Percentiles rank a stretch among this genome's conserved stretches.
Conservation (phyloP, 2,888 invertebrate genomes). For the Acanthosepion esculentum region DNA sequence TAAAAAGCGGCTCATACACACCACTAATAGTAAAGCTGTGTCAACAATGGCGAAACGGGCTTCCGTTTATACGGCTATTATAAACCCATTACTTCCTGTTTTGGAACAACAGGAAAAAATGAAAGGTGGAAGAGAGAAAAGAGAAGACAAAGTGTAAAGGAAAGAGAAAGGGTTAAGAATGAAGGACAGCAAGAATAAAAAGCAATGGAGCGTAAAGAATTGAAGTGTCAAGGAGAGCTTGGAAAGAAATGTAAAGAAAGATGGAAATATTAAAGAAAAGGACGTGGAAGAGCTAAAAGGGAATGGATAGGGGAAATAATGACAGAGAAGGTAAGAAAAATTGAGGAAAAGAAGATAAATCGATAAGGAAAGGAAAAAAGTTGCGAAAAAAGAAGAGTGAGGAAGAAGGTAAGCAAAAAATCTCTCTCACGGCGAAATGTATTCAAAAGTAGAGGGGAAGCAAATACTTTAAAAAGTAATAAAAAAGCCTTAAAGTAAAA, state of each 20-base stretch:
- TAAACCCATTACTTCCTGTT: not conserved
- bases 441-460: not conserved
- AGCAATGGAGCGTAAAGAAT: not conserved
- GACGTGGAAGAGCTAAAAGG: not conserved
- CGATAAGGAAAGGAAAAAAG: not conserved
- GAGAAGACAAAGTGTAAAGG: too few species aligned
- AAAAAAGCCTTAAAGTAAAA: not conserved
- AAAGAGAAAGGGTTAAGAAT: not conserved
- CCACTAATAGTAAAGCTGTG: not conserved
- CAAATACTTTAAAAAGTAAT: too few species aligned
- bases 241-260: not conserved
- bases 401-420: not conserved
- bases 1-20: not conserved
- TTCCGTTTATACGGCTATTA: slow-evolving; percentile 6
- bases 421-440: not conserved
- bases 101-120: not conserved
- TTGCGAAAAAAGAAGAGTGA: not conserved
- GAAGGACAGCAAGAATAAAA: not conserved
- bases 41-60: not conserved
- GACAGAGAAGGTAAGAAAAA: not conserved
- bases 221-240: not conserved
- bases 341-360: not conserved
- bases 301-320: not conserved
- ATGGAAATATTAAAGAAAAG: not conserved
- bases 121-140: too few species aligned